A percentile compares a stretch with the other conserved stretches of the same genome.
Conservation (phyloP, 1,140 invertebrate species). For the Drosophila lacteicornis region DNA sequence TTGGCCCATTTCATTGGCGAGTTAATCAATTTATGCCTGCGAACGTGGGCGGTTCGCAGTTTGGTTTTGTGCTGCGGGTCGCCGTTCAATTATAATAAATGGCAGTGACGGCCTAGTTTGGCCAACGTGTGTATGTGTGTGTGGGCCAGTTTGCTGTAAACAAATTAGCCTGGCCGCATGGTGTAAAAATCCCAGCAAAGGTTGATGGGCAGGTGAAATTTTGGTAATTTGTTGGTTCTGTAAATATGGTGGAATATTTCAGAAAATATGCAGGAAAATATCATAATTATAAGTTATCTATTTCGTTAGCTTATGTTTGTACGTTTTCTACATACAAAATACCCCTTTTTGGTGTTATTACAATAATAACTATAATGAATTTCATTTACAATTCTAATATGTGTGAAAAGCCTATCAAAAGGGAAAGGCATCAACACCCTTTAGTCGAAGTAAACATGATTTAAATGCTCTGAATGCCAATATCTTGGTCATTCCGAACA, state of each 20-base stretch:
- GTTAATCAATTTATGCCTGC: conserved; percentile 71
- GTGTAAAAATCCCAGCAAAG: conserved; percentile 25
- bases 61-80: conserved; percentile 27
- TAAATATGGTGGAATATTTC: background rate
- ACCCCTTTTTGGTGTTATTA: no score
- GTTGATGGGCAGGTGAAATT: conserved; percentile 34
- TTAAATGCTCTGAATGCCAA: conserved; percentile 12
- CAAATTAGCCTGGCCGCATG: conserved; percentile 43
- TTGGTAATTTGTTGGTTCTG: conserved; percentile 5
- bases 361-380: background rate
- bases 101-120: conserved; percentile 53
- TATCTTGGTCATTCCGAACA: conserved; percentile 7
- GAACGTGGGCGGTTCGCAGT: conserved; percentile 25
- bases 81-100: conserved; percentile 70
- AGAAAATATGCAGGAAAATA: background rate
- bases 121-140: conserved; percentile 19
- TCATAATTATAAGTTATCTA: background rate
- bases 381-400: background rate
- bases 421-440: conserved; percentile 9
- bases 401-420: background rate
- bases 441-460: conserved; percentile 5
- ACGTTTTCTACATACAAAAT: background rate
- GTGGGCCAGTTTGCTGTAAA: conserved; percentile 38
- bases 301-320: background rate
- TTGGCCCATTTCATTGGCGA: conserved; percentile 26